Evolutionary conservation across 2,113 vertebrate species (phyloP), one percentile per base, ranked within the genome.

Genomic region (Labrus mixtus): DNA sequence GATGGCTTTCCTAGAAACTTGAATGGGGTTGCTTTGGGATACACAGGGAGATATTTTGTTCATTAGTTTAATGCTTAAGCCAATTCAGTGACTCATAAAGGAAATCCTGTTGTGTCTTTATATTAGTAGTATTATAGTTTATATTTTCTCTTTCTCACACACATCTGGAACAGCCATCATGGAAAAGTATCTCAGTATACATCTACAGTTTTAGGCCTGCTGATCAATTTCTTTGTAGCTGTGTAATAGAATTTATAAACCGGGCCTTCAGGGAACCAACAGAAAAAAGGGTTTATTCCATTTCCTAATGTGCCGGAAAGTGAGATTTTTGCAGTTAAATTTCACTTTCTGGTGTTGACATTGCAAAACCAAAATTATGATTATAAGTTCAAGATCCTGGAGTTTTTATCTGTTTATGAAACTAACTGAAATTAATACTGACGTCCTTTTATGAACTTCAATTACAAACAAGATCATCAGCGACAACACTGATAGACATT

Each of bases 131-230:
- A n/a, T n/a, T n/a, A n/a, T n/a, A n/a, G n/a, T 43, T 57, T 22
- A n/a, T 50, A 43, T 58, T 8, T 60, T 43, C 25, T 61, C 16
- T 43, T 64, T n/a, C 57, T 64, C 7, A 0, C 22, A 46, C 33
- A 67, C 69, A 81, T 73, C 56, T 75, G 79, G 75, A 75, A 70
- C 11, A 68, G 51, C 45, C 23, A 70, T 66, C 29, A 56, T 22
- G 45, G 48, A 22, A 8, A 60, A 55, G 8, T 68, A 58, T 36
- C 41, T 72, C 46, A 60, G 12, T 41, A 12, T 19, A 15, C 12
- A n/a, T 43, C 12, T 66, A 59, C 12, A 51, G 46, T 68, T 81
- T 66, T 55, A 65, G 54, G 50, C 54, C 37, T 20, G 45, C 62
- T 48, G 57, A 73, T 84, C 75, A 68, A 25, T 16, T 45, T 57